phyloP scores from a whole-genome alignment of 2,888 invertebrate genomes.

The Tetheella fluctuosa region DNA sequence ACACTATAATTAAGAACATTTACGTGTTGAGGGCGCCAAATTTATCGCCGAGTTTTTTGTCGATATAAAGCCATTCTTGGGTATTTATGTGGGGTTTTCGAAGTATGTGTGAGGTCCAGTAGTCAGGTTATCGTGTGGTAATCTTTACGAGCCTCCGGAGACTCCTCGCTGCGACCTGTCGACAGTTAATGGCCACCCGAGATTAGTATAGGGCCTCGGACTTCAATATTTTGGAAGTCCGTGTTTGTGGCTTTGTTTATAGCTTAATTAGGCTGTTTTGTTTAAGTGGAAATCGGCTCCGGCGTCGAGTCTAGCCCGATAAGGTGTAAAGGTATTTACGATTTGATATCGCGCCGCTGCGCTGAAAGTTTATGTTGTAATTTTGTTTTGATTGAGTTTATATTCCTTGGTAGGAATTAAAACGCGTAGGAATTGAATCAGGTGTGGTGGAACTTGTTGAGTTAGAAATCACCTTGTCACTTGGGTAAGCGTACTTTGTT shows the following conservation, averaged over 20 bases:
- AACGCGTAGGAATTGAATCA: slow-evolving; percentile 4
- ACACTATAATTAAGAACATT: slow-evolving; percentile 82
- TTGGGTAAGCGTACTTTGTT: neutral
- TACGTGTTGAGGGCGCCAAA: slow-evolving; percentile 83
- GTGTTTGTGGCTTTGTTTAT: slow-evolving; percentile 83
- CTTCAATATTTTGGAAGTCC: slow-evolving; percentile 71
- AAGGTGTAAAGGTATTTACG: slow-evolving; percentile 82
- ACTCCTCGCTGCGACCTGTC: slow-evolving; percentile 79
- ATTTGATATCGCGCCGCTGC: slow-evolving; percentile 63
- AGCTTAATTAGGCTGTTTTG: slow-evolving; percentile 84
- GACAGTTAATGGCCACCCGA: slow-evolving; percentile 78
- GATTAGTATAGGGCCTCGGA: slow-evolving; percentile 67
- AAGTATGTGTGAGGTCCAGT: slow-evolving; percentile 81
- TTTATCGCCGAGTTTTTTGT: slow-evolving; percentile 83
- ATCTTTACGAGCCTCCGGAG: slow-evolving; percentile 80
- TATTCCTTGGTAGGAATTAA: slow-evolving; percentile 34
- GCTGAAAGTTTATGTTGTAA: slow-evolving; percentile 55
- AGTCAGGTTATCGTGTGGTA: slow-evolving; percentile 80
- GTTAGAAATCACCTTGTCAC: neutral
- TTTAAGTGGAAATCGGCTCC: slow-evolving; percentile 73
- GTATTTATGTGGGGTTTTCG: slow-evolving; percentile 76
- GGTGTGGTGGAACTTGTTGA: neutral
- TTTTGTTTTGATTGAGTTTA: slow-evolving; percentile 68
- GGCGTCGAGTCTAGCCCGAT: slow-evolving; percentile 74
- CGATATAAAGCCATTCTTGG: slow-evolving; percentile 77